Percentiles rank a stretch among this genome's conserved stretches.
These are phyloP conservation scores for Corella eumyota DNA, from an alignment of 23 tunicate species.

Conservation along the genomic window DNA sequence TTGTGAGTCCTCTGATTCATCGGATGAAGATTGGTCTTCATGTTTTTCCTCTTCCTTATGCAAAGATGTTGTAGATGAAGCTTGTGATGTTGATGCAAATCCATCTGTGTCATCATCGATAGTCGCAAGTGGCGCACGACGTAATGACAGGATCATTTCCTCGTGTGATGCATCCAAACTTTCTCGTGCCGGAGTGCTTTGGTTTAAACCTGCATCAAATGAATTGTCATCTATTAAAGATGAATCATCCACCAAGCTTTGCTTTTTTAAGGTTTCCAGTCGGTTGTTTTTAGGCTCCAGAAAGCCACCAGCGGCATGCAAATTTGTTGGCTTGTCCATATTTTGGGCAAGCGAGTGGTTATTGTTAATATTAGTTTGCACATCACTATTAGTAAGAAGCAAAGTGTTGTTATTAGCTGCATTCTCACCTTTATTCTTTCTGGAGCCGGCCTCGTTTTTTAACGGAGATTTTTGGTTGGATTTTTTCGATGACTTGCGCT, in stretches of 20 bases:
- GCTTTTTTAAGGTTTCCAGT: too few relatives aligned
- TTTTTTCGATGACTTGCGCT: conserved; percentile 9
- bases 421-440: conserved; percentile 20
- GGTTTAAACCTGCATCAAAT: neutral
- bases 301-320: conserved; percentile 24
- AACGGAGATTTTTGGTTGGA: conserved; percentile 4
- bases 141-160: conserved; percentile 50
- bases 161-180: conserved; percentile 46
- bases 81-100: conserved; percentile 15
- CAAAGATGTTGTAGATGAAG: conserved; percentile 37
- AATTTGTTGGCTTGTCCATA: neutral
- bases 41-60: neutral
- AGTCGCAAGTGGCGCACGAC: conserved; percentile 62
- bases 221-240: neutral
- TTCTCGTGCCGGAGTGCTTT: conserved; percentile 5
- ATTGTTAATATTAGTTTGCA: conserved; percentile 21
- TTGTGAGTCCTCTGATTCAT: neutral
- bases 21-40: neutral
- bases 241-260: too few relatives aligned
- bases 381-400: conserved; percentile 7
- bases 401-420: neutral
- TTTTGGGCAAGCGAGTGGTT: conserved; percentile 15
- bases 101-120: conserved; percentile 58
- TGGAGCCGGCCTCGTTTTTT: conserved; percentile 35
- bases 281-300: conserved; percentile 39